phyloP scores from a whole-genome alignment of 2,888 invertebrate species.

The Phengaris alcon region DNA sequence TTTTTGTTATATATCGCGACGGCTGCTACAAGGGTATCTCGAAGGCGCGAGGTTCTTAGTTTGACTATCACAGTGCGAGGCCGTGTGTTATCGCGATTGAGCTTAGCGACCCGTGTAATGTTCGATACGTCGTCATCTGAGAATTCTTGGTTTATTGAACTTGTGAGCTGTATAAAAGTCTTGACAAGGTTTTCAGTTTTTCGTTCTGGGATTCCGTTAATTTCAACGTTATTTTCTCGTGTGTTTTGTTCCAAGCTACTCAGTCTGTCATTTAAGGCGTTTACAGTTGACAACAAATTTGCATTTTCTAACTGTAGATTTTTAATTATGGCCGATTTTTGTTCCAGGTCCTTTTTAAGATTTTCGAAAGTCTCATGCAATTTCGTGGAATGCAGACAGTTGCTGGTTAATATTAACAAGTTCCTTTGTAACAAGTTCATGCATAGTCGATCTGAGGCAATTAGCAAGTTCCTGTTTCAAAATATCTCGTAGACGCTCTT shows the following conservation, averaged over 20 bases:
- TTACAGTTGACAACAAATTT: conserved; percentile 16
- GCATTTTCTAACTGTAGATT: conserved; percentile 28
- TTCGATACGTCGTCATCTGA: too few species aligned
- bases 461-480: too few species aligned
- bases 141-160: too few species aligned
- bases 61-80: too few species aligned
- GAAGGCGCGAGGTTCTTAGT: too few species aligned
- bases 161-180: too few species aligned
- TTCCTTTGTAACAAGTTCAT: not conserved
- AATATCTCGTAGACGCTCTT: not conserved
- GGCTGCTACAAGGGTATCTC: too few species aligned
- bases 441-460: not conserved
- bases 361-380: not conserved
- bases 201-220: too few species aligned
- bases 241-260: not conserved
- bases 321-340: conserved; percentile 28
- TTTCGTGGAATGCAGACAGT: not conserved
- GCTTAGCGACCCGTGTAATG: too few species aligned
- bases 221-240: not conserved
- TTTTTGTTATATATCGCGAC: too few species aligned
- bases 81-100: too few species aligned
- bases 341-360: not conserved
- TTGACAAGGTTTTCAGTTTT: too few species aligned
- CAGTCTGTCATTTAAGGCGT: conserved; percentile 28
- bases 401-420: not conserved